These are phyloP conservation scores for Sterna hirundo DNA, from an alignment of 2,113 vertebrate species.

Conservation along the genomic window DNA sequence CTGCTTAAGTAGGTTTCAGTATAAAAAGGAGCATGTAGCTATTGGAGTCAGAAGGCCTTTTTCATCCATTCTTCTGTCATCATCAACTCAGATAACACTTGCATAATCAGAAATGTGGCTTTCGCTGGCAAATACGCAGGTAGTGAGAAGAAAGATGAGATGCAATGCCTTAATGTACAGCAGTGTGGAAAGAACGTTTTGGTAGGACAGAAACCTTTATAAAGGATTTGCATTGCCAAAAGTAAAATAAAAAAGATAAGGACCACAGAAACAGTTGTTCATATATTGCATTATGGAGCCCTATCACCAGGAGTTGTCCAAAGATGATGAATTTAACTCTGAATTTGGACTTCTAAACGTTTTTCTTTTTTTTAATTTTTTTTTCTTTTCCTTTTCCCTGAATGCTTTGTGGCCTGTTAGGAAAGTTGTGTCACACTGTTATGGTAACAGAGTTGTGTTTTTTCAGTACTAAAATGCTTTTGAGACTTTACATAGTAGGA, in stretches of 20 bases:
- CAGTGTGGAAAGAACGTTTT: neutral
- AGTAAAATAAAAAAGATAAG: neutral
- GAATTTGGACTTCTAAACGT: neutral
- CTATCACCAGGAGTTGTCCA: neutral
- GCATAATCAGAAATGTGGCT: neutral
- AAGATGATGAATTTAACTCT: neutral
- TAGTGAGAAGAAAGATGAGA: neutral
- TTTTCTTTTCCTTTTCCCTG: rapidly evolving
- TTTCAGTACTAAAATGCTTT: neutral
- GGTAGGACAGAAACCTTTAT: neutral
- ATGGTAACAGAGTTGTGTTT: neutral
- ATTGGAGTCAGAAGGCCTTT: neutral
- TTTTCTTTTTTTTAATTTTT: rapidly evolving
- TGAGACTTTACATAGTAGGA: neutral
- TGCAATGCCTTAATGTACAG: neutral
- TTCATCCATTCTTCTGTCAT: neutral
- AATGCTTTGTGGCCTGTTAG: neutral
- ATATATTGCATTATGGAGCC: neutral
- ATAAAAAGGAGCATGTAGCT: neutral
- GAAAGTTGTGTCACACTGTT: neutral
- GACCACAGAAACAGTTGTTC: neutral
- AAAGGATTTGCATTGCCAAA: neutral
- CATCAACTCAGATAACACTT: neutral
- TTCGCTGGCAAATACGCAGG: neutral
- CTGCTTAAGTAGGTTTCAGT: neutral